Conservation (phyloP, 2,797 vertebrate genomes). For the Oreonectes daqikongensis region DNA sequence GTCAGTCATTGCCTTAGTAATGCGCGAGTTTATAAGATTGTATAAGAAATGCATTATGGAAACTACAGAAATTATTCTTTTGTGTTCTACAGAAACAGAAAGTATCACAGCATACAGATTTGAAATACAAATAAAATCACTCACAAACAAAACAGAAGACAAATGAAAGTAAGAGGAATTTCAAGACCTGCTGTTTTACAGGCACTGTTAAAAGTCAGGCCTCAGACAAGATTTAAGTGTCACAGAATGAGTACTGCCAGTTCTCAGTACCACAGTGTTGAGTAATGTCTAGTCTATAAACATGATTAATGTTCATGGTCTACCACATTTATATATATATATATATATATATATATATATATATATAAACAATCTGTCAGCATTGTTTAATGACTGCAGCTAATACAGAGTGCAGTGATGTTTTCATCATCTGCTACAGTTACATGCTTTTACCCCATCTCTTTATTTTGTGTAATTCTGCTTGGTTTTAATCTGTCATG, state of each 20-base stretch:
- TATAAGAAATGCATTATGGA: no score
- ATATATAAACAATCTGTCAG: constrained; percentile 18
- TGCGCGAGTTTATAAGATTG: no score
- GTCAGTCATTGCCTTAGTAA: not conserved
- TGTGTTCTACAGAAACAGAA: not conserved
- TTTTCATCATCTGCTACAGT: not conserved
- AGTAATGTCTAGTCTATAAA: constrained; percentile 40
- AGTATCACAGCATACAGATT: not conserved
- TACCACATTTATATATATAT: not conserved
- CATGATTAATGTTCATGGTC: constrained; percentile 26
- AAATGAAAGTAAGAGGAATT: not conserved
- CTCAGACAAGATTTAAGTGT: not conserved
- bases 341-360: not conserved
- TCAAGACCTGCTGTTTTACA: not conserved
- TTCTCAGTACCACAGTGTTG: constrained; percentile 1
- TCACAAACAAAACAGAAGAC: not conserved
- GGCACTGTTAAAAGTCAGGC: not conserved
- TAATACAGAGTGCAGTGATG: not conserved
- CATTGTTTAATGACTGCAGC: constrained; percentile 3
- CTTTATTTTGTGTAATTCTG: no score
- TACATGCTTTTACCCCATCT: not conserved
- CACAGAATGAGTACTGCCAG: constrained; percentile 23
- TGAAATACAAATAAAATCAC: no score
- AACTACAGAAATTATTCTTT: no score
- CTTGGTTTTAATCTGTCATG: no score